Conservation (phyloP, 1,140 invertebrate genomes). For the Zophobas atratus region DNA sequence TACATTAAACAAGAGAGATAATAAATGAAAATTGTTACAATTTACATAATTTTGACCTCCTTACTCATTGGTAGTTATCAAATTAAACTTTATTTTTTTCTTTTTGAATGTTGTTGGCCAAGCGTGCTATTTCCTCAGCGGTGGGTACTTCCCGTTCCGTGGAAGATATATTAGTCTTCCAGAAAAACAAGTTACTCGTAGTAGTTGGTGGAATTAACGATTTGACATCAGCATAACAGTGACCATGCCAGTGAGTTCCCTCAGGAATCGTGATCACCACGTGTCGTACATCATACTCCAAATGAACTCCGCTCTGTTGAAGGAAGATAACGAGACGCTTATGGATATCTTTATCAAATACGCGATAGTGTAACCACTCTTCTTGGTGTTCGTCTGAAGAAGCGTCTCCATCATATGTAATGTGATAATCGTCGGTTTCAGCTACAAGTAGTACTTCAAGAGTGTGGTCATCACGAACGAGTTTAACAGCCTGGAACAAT, state of each 20-base stretch:
- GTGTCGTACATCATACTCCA: neutral
- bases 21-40: no score
- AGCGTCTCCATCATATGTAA: no score
- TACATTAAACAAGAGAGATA: no score
- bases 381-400: neutral
- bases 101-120: neutral
- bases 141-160: no score
- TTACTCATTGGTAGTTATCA: neutral
- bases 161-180: no score
- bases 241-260: neutral
- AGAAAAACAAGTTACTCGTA: no score
- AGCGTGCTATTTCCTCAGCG: no score
- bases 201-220: neutral
- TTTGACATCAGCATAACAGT: neutral
- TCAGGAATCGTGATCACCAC: neutral
- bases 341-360: neutral
- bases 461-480: no score
- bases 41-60: no score
- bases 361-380: neutral
- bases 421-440: no score
- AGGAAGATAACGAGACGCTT: neutral
- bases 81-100: neutral
- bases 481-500: no score
- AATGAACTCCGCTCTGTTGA: neutral
- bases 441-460: no score